A percentile compares a stretch with the other conserved stretches of the same genome.
Evolutionary conservation across 1,140 invertebrate species (phyloP).

Genomic region (Euglossa dilemma): DNA sequence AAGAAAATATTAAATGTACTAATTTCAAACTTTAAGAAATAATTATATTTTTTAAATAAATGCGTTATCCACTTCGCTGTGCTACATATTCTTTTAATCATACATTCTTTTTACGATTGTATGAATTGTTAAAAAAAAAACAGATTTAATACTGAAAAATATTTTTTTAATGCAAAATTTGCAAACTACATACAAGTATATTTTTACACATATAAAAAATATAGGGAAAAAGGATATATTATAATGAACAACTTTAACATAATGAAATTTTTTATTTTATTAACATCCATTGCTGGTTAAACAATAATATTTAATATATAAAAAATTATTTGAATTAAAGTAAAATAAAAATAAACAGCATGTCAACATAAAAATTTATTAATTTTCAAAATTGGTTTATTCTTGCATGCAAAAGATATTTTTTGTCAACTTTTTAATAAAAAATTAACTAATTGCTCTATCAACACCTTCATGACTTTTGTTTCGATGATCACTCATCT

Average conservation of each 20-base stretch:
- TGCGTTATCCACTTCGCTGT: too few species aligned
- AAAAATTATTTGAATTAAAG: not conserved
- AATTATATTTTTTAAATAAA: not conserved
- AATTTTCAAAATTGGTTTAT: not conserved
- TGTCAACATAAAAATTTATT: constrained; percentile 16
- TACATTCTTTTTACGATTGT: too few species aligned
- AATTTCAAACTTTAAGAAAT: not conserved
- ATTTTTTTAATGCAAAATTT: not conserved
- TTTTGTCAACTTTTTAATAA: not conserved
- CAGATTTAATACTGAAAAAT: not conserved
- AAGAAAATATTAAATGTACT: not conserved
- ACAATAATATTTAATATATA: not conserved
- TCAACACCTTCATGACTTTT: constrained; percentile 6
- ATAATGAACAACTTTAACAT: too few species aligned
- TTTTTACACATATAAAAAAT: too few species aligned
- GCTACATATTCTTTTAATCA: not conserved
- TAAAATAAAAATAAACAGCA: not conserved
- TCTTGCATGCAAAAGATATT: not conserved
- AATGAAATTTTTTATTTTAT: too few species aligned
- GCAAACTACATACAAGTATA: not conserved
- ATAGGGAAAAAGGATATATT: too few species aligned
- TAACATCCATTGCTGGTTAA: not conserved
- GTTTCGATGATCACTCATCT: constrained; percentile 89
- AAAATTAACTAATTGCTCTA: constrained; percentile 49
- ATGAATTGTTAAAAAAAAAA: not conserved